These are phyloP conservation scores for Vesta saturnalis DNA, from an alignment of 2,888 invertebrate genomes.

Conservation along the genomic window DNA sequence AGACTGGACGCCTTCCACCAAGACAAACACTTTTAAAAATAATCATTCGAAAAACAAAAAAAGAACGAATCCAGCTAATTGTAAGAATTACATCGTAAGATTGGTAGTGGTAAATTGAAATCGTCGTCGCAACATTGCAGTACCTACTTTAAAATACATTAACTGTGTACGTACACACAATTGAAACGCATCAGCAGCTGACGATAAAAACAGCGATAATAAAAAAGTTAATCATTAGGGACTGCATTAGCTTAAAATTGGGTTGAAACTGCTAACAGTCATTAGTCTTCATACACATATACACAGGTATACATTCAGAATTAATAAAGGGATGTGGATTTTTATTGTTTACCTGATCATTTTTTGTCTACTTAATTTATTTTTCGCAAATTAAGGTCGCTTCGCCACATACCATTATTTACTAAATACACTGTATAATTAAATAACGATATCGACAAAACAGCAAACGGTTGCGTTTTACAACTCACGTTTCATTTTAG, in stretches of 20 bases:
- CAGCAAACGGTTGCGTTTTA: no score
- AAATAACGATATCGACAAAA: background rate
- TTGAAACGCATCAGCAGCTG: slow-evolving; percentile 36
- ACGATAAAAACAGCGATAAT: slow-evolving; percentile 39
- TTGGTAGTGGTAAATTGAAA: slow-evolving; percentile 38
- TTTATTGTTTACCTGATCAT: slow-evolving; percentile 9
- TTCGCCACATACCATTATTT: background rate
- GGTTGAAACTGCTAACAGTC: slow-evolving; percentile 21
- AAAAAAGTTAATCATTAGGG: slow-evolving; percentile 36
- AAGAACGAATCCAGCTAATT: slow-evolving; percentile 15
- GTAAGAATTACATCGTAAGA: slow-evolving; percentile 40
- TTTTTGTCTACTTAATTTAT: background rate
- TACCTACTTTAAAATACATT: slow-evolving; percentile 47
- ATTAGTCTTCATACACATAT: slow-evolving; percentile 23
- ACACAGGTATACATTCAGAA: slow-evolving; percentile 20
- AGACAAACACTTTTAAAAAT: slow-evolving; percentile 5
- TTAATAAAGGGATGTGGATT: slow-evolving; percentile 18
- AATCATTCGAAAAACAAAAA: background rate
- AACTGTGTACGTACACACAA: slow-evolving; percentile 34
- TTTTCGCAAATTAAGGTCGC: background rate
- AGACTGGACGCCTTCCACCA: slow-evolving; percentile 49
- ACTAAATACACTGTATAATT: background rate
- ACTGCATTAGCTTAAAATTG: slow-evolving; percentile 30
- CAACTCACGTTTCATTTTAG: no score
- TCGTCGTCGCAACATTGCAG: background rate